phyloP scores from a whole-genome alignment of 2,888 invertebrate genomes.

The Pteria penguin region DNA sequence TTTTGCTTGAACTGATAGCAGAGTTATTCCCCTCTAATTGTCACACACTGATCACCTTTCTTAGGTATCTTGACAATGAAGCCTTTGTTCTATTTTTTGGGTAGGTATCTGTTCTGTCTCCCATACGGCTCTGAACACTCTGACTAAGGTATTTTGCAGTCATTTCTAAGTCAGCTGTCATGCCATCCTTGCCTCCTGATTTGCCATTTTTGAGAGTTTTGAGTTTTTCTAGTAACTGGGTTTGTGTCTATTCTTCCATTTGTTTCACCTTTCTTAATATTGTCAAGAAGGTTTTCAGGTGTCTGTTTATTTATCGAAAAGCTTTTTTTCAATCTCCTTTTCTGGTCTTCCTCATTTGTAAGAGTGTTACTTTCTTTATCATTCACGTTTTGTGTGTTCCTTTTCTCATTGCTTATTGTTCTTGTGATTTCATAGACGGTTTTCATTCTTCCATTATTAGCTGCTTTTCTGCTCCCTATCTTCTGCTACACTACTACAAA shows the following conservation, averaged over 20 bases:
- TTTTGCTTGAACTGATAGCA: conserved; percentile 13
- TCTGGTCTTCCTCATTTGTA: too few species aligned
- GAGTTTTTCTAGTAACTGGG: not conserved
- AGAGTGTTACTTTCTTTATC: not conserved
- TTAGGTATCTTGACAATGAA: conserved; percentile 1
- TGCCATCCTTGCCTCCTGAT: not conserved
- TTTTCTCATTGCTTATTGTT: not conserved
- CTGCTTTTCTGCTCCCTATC: conserved; percentile 3
- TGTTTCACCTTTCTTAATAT: not conserved
- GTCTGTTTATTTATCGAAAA: too few species aligned
- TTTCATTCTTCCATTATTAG: conserved; percentile 8
- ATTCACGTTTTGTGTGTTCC: not conserved
- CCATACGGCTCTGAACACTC: not conserved
- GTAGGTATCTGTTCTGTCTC: not conserved
- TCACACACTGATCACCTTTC: conserved; percentile 14
- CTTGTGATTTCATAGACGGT: not conserved
- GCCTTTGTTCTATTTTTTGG: not conserved
- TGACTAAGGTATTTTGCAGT: not conserved
- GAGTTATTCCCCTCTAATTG: conserved; percentile 21
- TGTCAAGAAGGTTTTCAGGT: too few species aligned
- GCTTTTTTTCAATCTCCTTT: not conserved
- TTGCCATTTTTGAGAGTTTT: not conserved
- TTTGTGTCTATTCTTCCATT: not conserved
- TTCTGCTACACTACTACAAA: too few species aligned
- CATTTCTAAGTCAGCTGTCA: conserved; percentile 2